These are phyloP conservation scores for Pelodiscus sinensis DNA, from an alignment of 2,113 vertebrate species.

Conservation along the genomic window DNA sequence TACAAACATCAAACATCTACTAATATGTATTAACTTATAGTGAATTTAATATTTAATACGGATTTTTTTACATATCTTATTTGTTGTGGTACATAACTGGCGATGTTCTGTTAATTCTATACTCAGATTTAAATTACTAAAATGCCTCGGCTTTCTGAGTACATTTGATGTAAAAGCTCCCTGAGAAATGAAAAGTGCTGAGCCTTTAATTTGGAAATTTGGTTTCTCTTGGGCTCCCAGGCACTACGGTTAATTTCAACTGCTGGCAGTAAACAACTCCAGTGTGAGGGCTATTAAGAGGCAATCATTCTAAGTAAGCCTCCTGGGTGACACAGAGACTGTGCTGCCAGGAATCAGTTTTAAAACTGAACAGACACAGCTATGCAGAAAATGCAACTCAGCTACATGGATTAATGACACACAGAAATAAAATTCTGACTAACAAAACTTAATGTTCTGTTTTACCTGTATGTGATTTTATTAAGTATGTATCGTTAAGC, in stretches of 20 bases:
- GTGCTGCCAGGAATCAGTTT: background rate
- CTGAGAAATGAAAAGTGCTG: constrained; percentile 46
- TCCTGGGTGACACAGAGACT: constrained; percentile 34
- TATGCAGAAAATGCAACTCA: background rate
- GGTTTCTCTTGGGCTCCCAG: constrained; percentile 49
- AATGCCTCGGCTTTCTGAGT: constrained; percentile 3
- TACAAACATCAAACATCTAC: background rate
- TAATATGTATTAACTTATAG: background rate
- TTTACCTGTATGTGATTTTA: background rate
- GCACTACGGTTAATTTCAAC: constrained; percentile 60
- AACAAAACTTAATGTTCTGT: constrained; percentile 9
- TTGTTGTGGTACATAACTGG: background rate
- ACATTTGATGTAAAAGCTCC: constrained; percentile 10
- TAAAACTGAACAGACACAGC: constrained; percentile 30
- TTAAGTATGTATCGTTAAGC: background rate
- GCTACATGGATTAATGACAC: background rate
- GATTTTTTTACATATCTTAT: background rate
- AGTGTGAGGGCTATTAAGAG: constrained; percentile 46
- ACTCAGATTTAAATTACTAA: constrained; percentile 11
- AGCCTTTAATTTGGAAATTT: constrained; percentile 52
- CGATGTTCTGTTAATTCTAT: background rate
- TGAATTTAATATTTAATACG: background rate
- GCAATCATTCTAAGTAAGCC: constrained; percentile 54
- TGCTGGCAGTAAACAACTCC: constrained; percentile 62
- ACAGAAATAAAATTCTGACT: background rate